Evolutionary conservation across 2,113 vertebrate species (phyloP).

Genomic region (Hemiscyllium ocellatum): DNA sequence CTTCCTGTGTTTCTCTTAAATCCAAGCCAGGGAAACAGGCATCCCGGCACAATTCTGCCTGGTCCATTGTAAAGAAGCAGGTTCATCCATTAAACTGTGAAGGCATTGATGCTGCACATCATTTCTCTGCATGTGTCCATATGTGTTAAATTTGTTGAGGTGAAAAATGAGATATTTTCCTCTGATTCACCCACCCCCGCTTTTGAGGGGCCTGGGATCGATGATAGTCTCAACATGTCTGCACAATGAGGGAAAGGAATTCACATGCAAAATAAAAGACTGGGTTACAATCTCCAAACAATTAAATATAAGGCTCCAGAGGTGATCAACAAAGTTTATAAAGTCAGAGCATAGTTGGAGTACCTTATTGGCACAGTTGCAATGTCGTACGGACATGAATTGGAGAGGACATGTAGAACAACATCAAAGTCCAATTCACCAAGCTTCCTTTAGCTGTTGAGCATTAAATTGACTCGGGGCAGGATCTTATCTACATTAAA

Average conservation of each 20-base stretch:
- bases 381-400: neutral
- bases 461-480: neutral
- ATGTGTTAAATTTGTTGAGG: neutral
- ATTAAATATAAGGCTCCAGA: neutral
- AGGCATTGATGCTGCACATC: neutral
- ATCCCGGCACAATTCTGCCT: neutral
- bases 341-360: neutral
- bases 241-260: neutral
- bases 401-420: neutral
- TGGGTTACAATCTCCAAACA: neutral
- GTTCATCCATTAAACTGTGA: neutral
- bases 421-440: neutral
- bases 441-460: neutral
- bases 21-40: neutral
- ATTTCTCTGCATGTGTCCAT: neutral
- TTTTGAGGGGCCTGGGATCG: neutral
- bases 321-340: neutral
- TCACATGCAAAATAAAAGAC: neutral
- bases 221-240: neutral
- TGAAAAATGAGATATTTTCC: neutral
- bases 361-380: neutral
- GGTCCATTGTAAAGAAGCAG: neutral
- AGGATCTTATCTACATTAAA: neutral
- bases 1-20: slow-evolving; percentile 30
- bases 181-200: neutral